phyloP scores from a whole-genome alignment of 2,797 vertebrate genomes.

The Meriones psammophilus region DNA sequence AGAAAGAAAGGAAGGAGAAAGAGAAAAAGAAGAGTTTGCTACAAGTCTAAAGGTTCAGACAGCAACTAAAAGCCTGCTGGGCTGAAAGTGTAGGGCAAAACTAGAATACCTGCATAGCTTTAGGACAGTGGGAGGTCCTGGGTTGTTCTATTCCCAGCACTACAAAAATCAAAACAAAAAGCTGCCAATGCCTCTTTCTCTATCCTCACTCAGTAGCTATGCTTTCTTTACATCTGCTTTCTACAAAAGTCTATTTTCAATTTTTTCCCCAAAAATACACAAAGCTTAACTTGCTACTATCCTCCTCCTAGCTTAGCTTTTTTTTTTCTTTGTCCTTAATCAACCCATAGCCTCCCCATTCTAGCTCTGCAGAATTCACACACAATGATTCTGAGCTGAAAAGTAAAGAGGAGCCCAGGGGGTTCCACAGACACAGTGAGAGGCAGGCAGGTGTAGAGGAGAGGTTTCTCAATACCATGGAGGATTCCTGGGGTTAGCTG shows the following conservation, averaged over 20 bases:
- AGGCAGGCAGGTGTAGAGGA: not conserved
- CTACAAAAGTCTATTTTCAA: slow-evolving; percentile 10
- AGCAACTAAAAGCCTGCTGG: not conserved
- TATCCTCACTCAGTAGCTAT: not conserved
- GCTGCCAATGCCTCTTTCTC: not conserved
- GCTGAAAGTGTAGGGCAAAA: not conserved
- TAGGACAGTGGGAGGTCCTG: not conserved
- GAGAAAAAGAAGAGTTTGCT: not conserved
- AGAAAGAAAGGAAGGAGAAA: not conserved
- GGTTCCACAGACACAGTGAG: not conserved
- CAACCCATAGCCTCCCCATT: not conserved
- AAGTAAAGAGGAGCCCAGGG: not conserved
- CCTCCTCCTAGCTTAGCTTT: not conserved
- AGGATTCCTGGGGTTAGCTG: not conserved
- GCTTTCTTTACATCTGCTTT: not conserved
- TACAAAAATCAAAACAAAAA: not conserved
- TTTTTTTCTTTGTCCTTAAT: not conserved
- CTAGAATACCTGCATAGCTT: not conserved
- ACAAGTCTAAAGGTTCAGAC: not conserved
- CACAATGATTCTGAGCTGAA: not conserved
- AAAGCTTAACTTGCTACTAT: not conserved
- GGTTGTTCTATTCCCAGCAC: not conserved
- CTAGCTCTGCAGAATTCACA: not conserved
- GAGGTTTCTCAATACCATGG: not conserved
- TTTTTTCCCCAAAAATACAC: not conserved